phyloP scores from a whole-genome alignment of 1,140 invertebrate species.

The Neodiprion fabricii region DNA sequence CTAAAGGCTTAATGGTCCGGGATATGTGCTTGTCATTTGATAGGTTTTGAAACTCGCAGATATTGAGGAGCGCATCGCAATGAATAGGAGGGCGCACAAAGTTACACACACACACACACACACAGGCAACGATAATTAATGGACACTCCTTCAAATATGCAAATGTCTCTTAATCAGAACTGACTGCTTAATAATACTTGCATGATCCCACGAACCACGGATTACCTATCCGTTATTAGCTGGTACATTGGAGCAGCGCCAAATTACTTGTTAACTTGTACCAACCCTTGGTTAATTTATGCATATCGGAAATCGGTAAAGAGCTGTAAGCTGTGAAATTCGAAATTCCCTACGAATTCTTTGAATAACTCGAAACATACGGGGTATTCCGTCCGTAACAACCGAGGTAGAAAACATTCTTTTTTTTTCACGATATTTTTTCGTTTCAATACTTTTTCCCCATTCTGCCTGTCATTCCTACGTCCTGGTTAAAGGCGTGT shows the following conservation, averaged over 20 bases:
- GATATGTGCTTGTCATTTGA: too few species aligned
- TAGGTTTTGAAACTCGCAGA: too few species aligned
- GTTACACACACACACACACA: too few species aligned
- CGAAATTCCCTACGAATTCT: not conserved
- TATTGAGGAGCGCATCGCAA: too few species aligned
- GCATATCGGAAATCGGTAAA: not conserved
- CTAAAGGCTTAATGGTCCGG: too few species aligned
- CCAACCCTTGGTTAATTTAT: conserved; percentile 11
- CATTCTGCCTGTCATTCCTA: not conserved
- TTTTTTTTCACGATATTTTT: too few species aligned
- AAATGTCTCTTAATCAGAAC: conserved; percentile 15
- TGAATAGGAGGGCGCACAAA: too few species aligned
- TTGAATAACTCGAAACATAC: not conserved
- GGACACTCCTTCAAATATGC: conserved; percentile 14
- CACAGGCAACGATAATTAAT: not conserved
- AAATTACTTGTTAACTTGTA: conserved; percentile 15
- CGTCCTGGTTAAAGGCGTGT: not conserved
- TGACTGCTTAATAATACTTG: conserved; percentile 18
- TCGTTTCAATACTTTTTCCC: too few species aligned
- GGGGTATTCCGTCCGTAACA: too few species aligned
- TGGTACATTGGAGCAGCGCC: conserved; percentile 6
- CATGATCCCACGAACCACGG: conserved; percentile 1
- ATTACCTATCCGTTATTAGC: conserved; percentile 15
- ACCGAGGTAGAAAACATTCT: too few species aligned
- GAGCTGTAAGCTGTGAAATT: not conserved